Conservation (phyloP, 2,797 vertebrate genomes). For the Masticophis lateralis region DNA sequence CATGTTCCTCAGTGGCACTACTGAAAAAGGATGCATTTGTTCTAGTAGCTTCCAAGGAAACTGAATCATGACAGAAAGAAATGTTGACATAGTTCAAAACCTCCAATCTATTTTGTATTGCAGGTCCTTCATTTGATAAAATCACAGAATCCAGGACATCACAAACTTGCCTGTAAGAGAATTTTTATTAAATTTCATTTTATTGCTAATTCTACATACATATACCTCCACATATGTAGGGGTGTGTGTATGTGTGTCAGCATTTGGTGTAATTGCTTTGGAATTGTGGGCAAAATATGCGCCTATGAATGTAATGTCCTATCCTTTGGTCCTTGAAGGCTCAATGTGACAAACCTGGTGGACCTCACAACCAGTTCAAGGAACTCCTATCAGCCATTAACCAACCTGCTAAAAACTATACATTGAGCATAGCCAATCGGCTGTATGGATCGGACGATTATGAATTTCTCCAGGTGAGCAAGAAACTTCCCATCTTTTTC, state of each 20-base stretch:
- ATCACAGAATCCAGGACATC: not conserved
- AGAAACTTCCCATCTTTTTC: not conserved
- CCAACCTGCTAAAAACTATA: slow-evolving; percentile 27
- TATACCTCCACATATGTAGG: not conserved
- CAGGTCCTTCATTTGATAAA: slow-evolving; percentile 3
- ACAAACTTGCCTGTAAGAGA: not conserved
- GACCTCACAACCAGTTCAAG: slow-evolving; percentile 46
- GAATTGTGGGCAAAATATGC: not conserved
- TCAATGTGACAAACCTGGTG: slow-evolving; percentile 24
- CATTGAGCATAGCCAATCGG: slow-evolving; percentile 55
- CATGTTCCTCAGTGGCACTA: not conserved
- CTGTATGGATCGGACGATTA: slow-evolving; percentile 48
- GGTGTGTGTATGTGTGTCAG: not conserved
- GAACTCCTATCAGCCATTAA: slow-evolving; percentile 45
- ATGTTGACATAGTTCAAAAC: not conserved
- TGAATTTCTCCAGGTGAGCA: slow-evolving; percentile 59
- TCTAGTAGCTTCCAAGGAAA: not conserved
- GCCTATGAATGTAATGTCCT: not conserved
- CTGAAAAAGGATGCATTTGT: not conserved
- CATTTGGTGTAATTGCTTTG: not conserved
- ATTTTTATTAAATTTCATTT: not conserved
- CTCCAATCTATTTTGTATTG: not conserved
- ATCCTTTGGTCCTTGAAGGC: not conserved
- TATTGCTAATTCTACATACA: not conserved
- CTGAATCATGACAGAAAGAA: not conserved